Evolutionary conservation across 1,140 invertebrate genomes (phyloP), one percentile per base, ranked within the genome.

Genomic region (Ostrea denselamellosa): DNA sequence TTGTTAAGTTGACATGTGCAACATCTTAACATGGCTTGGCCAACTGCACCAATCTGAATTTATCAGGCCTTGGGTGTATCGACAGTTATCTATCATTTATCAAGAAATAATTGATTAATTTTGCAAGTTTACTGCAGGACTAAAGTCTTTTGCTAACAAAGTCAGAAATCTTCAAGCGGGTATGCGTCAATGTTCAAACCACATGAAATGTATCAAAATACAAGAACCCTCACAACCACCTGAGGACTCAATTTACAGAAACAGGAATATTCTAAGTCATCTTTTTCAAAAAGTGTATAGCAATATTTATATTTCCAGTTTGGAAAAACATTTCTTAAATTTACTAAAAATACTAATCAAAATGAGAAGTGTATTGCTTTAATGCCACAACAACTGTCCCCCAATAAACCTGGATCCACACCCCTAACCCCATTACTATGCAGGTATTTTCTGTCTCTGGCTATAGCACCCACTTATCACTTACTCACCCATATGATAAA

Each of bases 61-160:
- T 77, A 77, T 77, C 68, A 14, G 68, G 68, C 25, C 14, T 77
- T 77, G 68, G 68, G 68, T 77, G 68, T 77, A 77, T 77, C 28
- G 68, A 77, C 68, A 77, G 28, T 77, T 77, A 25, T 25, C 68
- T 77, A 77, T 77, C 68, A 77, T 77, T 77, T 77, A 77, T 77
- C 68, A 77, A 77, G 68, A 77, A 22, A 77, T 77, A 77, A 77
- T 77, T 77, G 68, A 77, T 77, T 77, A 25, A 77, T 77, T 77
- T 77, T 77, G 22, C 28, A 28, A 77, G 68, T 77, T 77, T 77
- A 77, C 68, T 25, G 28, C 68, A 44, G 14, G 28, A 77, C 68
- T 77, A 14, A 77, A 77, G n/a, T 62, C 56, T 62, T 62, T 62
- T 62, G 56, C 56, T 62, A 62, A 62, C 56, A 77, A 71, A 77